Conservation (phyloP, 2,888 invertebrate genomes). For the Gymnoscelis rufifasciata region DNA sequence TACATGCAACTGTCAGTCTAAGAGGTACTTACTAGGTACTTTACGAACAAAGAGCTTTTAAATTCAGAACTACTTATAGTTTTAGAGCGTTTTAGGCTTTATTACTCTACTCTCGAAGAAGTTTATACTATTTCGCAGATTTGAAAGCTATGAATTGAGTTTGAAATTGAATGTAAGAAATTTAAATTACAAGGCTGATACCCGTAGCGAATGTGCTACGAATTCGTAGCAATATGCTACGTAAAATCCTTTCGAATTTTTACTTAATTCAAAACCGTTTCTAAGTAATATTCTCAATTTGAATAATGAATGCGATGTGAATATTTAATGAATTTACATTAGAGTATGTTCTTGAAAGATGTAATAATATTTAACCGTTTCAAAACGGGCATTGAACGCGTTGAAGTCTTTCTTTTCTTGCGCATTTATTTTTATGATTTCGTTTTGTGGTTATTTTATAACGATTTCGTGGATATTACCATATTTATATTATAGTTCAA, state of each 20-base stretch:
- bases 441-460: no score
- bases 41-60: no score
- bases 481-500: no score
- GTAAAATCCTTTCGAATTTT: not conserved
- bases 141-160: not conserved
- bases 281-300: not conserved
- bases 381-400: slow-evolving; percentile 38
- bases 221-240: not conserved
- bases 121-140: not conserved
- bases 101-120: not conserved
- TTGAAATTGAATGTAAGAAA: not conserved
- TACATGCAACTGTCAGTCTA: no score
- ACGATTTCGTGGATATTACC: no score
- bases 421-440: no score
- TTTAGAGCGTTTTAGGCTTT: not conserved
- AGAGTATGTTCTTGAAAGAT: no score
- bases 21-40: no score
- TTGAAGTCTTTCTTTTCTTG: slow-evolving; percentile 63
- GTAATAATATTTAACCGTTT: no score
- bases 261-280: not conserved
- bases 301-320: not conserved
- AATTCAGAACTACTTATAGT: no score
- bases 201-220: not conserved
- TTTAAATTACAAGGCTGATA: not conserved
- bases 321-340: no score